These are phyloP conservation scores for Channa argus DNA, from an alignment of 2,113 vertebrate species.

Conservation along the genomic window DNA sequence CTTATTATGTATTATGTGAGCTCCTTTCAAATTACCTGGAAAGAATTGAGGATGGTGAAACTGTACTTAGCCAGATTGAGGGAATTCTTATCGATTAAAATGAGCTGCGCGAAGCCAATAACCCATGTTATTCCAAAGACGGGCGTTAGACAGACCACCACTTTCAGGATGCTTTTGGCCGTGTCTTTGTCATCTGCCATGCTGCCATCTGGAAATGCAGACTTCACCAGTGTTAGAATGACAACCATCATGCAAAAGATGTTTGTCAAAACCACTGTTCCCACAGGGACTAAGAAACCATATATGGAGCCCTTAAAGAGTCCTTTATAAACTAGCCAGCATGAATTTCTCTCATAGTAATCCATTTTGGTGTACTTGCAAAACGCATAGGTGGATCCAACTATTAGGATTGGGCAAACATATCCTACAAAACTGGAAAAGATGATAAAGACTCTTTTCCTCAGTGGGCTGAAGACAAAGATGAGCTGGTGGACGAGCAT, in stretches of 20 bases:
- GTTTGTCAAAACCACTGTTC: constrained; percentile 87
- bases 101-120: constrained; percentile 73
- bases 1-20: neutral
- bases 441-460: constrained; percentile 87
- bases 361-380: constrained; percentile 65
- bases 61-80: too few relatives aligned
- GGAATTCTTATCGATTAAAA: too few relatives aligned
- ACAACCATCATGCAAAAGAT: constrained; percentile 88
- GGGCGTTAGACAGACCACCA: constrained; percentile 81
- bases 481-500: constrained; percentile 94
- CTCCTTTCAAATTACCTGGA: constrained; percentile 79
- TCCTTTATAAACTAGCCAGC: constrained; percentile 87
- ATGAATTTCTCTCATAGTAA: constrained; percentile 74
- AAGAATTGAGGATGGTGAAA: constrained; percentile 83
- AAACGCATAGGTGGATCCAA: constrained; percentile 85
- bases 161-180: constrained; percentile 83
- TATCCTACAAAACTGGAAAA: constrained; percentile 89
- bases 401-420: constrained; percentile 86
- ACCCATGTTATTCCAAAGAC: constrained; percentile 85
- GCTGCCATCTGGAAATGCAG: constrained; percentile 72
- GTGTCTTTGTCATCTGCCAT: constrained; percentile 78
- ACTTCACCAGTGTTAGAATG: constrained; percentile 89
- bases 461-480: constrained; percentile 90
- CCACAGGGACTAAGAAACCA: constrained; percentile 88
- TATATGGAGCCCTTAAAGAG: constrained; percentile 85